phyloP scores from a whole-genome alignment of 2,888 invertebrate genomes.

The Eustalomyia histrio region DNA sequence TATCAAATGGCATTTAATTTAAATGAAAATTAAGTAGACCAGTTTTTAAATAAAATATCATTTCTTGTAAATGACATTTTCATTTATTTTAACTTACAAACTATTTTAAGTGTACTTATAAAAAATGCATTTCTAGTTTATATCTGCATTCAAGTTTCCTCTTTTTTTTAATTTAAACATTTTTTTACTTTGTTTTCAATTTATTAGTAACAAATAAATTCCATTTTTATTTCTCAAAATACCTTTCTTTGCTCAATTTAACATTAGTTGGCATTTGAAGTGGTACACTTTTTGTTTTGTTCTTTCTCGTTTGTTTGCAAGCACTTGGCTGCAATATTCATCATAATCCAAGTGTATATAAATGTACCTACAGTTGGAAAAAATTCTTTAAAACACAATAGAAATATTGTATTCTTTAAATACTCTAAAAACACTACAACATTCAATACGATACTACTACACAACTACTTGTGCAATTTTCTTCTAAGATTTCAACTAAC shows the following conservation, averaged over 20 bases:
- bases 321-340: slow-evolving; percentile 40
- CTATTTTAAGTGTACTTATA: too few species aligned
- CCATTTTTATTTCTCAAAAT: too few species aligned
- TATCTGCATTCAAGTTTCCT: background rate
- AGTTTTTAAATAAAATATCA: too few species aligned
- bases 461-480: slow-evolving; percentile 27
- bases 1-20: too few species aligned
- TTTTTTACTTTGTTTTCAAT: too few species aligned
- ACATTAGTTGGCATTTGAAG: slow-evolving; percentile 39
- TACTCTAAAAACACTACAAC: background rate
- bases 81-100: too few species aligned
- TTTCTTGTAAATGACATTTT: too few species aligned
- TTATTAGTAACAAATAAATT: too few species aligned
- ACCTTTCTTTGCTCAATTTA: slow-evolving; percentile 35
- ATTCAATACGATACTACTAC: background rate
- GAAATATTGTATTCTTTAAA: background rate
- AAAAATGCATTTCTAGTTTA: too few species aligned
- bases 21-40: too few species aligned
- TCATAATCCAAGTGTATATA: slow-evolving; percentile 36
- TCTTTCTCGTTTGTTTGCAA: slow-evolving; percentile 24
- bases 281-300: slow-evolving; percentile 23
- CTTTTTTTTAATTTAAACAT: background rate
- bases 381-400: slow-evolving; percentile 19
- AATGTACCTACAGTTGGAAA: too few species aligned
- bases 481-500: slow-evolving; percentile 22